Percentiles rank a stretch among this genome's conserved stretches.
phyloP scores from a whole-genome alignment of 2,113 vertebrate species.

The Galemys pyrenaicus region DNA sequence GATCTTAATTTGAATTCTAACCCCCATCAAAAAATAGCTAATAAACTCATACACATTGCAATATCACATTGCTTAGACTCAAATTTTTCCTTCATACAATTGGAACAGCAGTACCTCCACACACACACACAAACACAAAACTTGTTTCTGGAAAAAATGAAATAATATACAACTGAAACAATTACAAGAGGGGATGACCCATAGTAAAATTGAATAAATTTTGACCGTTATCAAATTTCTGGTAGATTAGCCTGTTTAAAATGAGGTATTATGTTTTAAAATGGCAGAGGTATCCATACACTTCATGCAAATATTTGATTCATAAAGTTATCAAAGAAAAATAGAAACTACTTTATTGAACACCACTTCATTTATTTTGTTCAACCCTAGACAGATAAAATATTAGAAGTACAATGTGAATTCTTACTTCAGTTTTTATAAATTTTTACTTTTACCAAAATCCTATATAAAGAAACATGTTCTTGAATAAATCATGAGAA shows the following conservation, averaged over 20 bases:
- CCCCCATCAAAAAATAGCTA: background rate
- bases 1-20: background rate
- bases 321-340: background rate
- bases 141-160: background rate
- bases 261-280: background rate
- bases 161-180: background rate
- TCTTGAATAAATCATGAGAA: slow-evolving; percentile 32
- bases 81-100: background rate
- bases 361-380: background rate
- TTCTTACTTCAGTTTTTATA: background rate
- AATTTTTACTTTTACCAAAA: background rate
- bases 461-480: background rate
- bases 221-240: background rate
- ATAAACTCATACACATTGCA: background rate
- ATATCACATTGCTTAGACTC: background rate
- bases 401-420: background rate
- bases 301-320: background rate
- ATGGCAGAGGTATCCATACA: background rate
- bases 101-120: background rate
- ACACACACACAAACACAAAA: background rate
- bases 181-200: background rate
- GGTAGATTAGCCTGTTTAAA: background rate
- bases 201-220: background rate
- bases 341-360: background rate
- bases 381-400: background rate